Conservation (phyloP, 2,113 vertebrate genomes). For the Prunella fulvescens region DNA sequence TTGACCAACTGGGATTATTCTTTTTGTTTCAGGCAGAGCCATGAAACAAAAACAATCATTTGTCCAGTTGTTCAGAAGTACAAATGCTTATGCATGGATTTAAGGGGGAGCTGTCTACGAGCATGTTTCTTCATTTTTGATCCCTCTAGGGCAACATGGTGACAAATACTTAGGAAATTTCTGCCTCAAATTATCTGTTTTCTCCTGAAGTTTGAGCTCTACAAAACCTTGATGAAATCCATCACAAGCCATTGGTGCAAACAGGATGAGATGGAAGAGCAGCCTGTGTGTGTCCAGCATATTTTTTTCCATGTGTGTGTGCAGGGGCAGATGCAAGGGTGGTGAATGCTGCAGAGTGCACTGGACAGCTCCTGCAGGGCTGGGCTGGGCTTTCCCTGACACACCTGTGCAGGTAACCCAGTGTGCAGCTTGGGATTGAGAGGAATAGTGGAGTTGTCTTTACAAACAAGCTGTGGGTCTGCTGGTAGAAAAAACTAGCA, state of each 20-base stretch:
- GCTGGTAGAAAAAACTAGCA: no score
- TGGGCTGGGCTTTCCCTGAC: not conserved
- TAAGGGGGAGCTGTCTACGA: not conserved
- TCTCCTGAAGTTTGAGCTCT: not conserved
- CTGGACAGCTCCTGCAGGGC: not conserved
- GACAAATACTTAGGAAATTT: not conserved
- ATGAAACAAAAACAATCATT: not conserved
- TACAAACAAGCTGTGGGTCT: no score
- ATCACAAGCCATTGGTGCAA: no score
- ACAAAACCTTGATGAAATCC: not conserved
- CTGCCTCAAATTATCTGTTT: not conserved
- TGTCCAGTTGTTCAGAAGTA: not conserved
- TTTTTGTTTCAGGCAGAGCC: not conserved
- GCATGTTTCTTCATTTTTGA: not conserved
- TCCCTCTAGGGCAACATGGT: not conserved
- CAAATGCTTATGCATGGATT: not conserved
- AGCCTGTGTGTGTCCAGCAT: not conserved
- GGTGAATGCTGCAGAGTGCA: not conserved
- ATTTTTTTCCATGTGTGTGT: not conserved
- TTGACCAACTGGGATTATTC: not conserved
- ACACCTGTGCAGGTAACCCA: not conserved
- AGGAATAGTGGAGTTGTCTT: no score
- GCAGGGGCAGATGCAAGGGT: not conserved
- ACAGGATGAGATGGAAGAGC: not conserved
- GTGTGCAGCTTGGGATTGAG: not conserved